phyloP scores from a whole-genome alignment of 2,113 vertebrate species.

The Pandion haliaetus region DNA sequence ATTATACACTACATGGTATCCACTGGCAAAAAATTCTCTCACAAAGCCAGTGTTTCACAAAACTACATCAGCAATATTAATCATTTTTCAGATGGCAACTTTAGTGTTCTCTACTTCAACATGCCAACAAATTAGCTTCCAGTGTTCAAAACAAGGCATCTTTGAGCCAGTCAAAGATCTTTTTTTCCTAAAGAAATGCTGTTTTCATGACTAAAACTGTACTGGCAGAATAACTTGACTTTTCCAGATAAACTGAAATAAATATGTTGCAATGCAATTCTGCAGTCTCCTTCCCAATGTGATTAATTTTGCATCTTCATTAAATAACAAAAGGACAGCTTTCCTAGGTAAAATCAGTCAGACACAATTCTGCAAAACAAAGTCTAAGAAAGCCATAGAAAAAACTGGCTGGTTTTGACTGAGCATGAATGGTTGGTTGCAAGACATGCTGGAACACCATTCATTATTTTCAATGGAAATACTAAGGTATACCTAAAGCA shows the following conservation, averaged over 20 bases:
- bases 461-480: not conserved
- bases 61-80: not conserved
- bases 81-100: not conserved
- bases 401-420: not conserved
- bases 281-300: not conserved
- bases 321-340: not conserved
- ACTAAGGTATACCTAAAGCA: not conserved
- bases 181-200: not conserved
- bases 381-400: not conserved
- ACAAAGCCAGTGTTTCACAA: not conserved
- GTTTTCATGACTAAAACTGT: not conserved
- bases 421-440: not conserved
- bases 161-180: not conserved
- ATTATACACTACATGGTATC: not conserved
- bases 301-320: not conserved
- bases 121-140: not conserved
- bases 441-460: not conserved
- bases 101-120: not conserved
- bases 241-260: not conserved
- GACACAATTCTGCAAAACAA: not conserved
- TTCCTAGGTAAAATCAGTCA: not conserved
- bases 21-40: not conserved
- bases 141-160: not conserved
- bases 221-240: not conserved
- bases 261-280: not conserved